phyloP scores from a whole-genome alignment of 1,140 invertebrate species.

The Drosophila miranda region DNA sequence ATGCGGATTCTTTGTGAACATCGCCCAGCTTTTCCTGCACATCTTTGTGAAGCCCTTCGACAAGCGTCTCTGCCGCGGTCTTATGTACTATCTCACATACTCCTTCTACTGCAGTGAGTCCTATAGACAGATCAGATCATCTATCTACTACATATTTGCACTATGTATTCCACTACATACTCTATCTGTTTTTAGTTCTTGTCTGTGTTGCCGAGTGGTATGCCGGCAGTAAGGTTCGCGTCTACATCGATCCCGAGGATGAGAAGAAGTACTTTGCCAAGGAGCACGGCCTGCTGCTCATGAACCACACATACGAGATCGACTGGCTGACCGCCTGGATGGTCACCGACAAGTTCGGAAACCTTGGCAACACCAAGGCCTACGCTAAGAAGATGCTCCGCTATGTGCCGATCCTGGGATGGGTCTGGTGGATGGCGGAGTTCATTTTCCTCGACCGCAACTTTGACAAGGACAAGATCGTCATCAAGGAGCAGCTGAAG shows the following conservation, averaged over 20 bases:
- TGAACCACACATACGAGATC: slow-evolving; percentile 98
- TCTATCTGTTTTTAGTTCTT: slow-evolving; percentile 86
- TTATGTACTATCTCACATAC: slow-evolving; percentile 95
- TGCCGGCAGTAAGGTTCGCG: slow-evolving; percentile 88
- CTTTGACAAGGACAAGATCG: slow-evolving; percentile 94
- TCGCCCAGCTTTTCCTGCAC: slow-evolving; percentile 90
- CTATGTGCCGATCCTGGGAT: slow-evolving; percentile 95
- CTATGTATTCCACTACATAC: neutral
- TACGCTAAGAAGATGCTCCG: slow-evolving; percentile 96
- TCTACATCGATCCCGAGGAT: slow-evolving; percentile 91
- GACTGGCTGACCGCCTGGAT: slow-evolving; percentile 97
- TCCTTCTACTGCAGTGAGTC: slow-evolving; percentile 95
- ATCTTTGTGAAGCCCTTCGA: slow-evolving; percentile 89
- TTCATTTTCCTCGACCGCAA: slow-evolving; percentile 95
- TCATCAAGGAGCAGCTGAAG: slow-evolving; percentile 90
- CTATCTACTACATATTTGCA: no score
- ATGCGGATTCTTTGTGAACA: slow-evolving; percentile 93
- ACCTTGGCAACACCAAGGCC: slow-evolving; percentile 95
- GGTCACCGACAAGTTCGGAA: slow-evolving; percentile 88
- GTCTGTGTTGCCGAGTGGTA: slow-evolving; percentile 97
- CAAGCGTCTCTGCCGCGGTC: slow-evolving; percentile 90
- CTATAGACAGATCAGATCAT: slow-evolving; percentile 14
- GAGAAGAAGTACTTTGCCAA: slow-evolving; percentile 91
- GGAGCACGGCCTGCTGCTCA: slow-evolving; percentile 94
- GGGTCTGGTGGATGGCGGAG: slow-evolving; percentile 97